A percentile compares a stretch with the other conserved stretches of the same genome.
Conservation (phyloP, 2,113 vertebrate species). For the Seriola aureovittata region DNA sequence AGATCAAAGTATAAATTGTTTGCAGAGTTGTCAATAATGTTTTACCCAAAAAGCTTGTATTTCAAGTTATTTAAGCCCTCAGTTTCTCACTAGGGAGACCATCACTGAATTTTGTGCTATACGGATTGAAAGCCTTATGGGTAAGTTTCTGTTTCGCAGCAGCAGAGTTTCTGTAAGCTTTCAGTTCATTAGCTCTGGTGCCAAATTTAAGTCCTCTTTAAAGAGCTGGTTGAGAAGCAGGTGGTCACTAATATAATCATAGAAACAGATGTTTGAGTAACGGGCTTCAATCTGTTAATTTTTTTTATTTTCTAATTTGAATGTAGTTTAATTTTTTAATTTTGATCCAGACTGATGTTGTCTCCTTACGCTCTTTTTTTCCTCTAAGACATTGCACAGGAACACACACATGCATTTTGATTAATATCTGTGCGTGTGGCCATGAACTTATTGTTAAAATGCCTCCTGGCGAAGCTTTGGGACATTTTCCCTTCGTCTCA, state of each 20-base stretch:
- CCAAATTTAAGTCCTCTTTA: background rate
- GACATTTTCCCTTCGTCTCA: too few relatives aligned
- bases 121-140: background rate
- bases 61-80: background rate
- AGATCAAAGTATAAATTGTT: conserved; percentile 15
- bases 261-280: background rate
- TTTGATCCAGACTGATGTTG: background rate
- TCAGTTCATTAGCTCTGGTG: background rate
- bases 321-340: background rate
- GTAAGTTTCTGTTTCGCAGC: background rate
- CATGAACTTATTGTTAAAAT: background rate
- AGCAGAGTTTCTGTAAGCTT: background rate
- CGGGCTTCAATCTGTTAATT: background rate
- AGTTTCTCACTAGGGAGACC: background rate
- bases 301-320: background rate
- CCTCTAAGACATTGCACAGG: background rate
- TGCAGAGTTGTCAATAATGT: background rate
- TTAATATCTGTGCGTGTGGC: background rate
- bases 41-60: background rate
- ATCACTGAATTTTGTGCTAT: background rate
- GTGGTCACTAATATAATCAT: background rate
- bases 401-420: background rate
- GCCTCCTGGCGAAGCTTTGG: too few relatives aligned
- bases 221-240: background rate
- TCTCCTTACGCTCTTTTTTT: background rate